phyloP scores from a whole-genome alignment of 2,888 invertebrate genomes.

The Lampropteryx suffumata region DNA sequence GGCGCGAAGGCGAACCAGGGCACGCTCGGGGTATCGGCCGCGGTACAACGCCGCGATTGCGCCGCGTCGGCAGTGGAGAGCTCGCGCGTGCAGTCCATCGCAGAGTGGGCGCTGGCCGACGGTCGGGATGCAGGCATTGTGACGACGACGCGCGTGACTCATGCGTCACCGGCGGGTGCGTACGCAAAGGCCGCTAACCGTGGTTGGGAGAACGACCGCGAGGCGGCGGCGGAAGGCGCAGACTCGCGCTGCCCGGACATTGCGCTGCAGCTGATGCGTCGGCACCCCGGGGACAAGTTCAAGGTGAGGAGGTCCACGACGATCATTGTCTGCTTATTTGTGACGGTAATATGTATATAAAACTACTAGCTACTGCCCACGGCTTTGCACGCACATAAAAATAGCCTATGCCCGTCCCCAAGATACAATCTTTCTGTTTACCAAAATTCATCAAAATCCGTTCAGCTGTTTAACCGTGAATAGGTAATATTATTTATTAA shows the following conservation, averaged over 20 bases:
- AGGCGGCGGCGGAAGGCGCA: constrained; percentile 43
- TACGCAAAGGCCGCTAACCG: constrained; percentile 86
- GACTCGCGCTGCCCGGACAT: constrained; percentile 85
- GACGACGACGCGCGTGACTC: constrained; percentile 89
- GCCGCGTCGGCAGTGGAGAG: constrained; percentile 69
- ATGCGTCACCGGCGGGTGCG: constrained; percentile 88
- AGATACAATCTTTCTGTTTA: no score
- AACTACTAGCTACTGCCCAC: no score
- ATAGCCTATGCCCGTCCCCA: no score
- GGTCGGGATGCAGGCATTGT: constrained; percentile 66
- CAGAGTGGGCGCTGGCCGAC: constrained; percentile 83
- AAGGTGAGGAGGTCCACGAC: constrained; percentile 76
- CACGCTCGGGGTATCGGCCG: constrained; percentile 85
- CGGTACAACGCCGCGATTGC: constrained; percentile 84
- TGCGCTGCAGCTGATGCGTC: constrained; percentile 84
- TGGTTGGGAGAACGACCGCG: constrained; percentile 87
- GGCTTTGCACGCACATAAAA: no score
- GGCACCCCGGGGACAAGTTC: constrained; percentile 37
- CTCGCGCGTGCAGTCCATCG: constrained; percentile 84
- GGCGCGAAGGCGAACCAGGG: constrained; percentile 86
- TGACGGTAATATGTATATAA: no score
- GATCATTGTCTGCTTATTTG: no score
- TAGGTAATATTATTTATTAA: no score
- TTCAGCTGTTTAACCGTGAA: no score
- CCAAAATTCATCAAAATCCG: no score